A percentile compares a stretch with the other conserved stretches of the same genome.
Conservation (phyloP, 2,797 vertebrate genomes). For the Sebastes ruberrimus region DNA sequence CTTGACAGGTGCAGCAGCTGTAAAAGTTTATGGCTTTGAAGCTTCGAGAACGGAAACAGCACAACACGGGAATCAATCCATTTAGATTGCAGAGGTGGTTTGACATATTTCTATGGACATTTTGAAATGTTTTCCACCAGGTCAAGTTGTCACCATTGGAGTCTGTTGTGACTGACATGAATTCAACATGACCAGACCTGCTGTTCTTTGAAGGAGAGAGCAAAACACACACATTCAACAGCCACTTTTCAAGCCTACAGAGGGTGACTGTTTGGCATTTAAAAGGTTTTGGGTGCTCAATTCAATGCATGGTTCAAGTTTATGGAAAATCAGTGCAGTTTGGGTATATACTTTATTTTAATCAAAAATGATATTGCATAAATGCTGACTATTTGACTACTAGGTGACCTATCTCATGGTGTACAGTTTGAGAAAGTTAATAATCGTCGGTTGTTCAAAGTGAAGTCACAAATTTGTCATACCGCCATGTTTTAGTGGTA, state of each 20-base stretch:
- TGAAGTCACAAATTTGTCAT: not conserved
- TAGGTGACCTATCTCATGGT: not conserved
- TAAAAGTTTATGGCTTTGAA: slow-evolving; percentile 1
- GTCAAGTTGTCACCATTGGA: not conserved
- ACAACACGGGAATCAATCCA: not conserved
- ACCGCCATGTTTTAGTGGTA: not conserved
- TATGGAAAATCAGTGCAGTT: not conserved
- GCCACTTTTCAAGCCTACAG: not conserved
- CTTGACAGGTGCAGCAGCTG: not conserved
- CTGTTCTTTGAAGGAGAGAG: not conserved
- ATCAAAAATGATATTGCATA: not conserved
- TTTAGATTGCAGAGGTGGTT: not conserved
- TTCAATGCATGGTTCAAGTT: not conserved
- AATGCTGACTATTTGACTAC: not conserved
- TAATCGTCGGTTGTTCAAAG: not conserved
- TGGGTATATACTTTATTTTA: not conserved
- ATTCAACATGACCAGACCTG: not conserved
- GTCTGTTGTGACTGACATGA: not conserved
- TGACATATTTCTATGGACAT: not conserved
- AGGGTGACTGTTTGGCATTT: not conserved
- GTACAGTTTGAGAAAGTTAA: not conserved
- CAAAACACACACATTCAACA: not conserved
- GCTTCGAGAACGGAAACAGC: not conserved
- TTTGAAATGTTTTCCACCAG: not conserved
- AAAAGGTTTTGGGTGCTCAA: not conserved